phyloP scores from a whole-genome alignment of 2,113 vertebrate genomes.

The Pseudorhombus dupliciocellatus region DNA sequence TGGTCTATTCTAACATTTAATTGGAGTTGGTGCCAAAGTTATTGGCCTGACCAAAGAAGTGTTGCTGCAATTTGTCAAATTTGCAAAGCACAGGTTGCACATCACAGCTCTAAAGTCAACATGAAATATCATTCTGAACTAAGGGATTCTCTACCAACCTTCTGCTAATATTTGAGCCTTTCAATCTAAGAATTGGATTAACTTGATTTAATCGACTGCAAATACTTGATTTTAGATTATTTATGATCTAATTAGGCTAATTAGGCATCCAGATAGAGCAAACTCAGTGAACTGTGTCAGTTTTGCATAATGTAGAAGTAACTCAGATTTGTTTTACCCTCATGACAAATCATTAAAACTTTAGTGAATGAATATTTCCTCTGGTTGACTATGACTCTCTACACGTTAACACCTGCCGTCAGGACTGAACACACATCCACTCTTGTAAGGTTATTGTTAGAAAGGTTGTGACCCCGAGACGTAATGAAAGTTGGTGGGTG shows the following conservation, averaged over 20 bases:
- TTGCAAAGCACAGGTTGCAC: too few species aligned
- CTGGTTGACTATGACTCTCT: neutral
- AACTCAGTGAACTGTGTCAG: neutral
- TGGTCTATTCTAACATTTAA: neutral
- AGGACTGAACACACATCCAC: neutral
- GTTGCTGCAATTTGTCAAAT: neutral
- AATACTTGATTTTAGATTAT: neutral
- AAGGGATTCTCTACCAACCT: too few species aligned
- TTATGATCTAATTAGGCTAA: neutral
- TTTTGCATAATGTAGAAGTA: neutral
- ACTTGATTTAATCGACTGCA: neutral
- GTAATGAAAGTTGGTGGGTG: conserved; percentile 24
- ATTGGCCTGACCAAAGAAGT: neutral
- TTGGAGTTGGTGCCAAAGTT: neutral
- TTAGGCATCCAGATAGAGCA: neutral
- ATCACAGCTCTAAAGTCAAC: too few species aligned
- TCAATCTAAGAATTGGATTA: neutral
- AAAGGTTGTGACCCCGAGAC: conserved; percentile 30
- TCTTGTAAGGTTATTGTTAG: conserved; percentile 26
- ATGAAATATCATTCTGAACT: too few species aligned
- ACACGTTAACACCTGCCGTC: conserved; percentile 11
- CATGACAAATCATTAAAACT: neutral
- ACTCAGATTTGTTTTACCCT: neutral
- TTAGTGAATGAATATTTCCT: neutral
- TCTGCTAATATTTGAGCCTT: neutral